Conservation (phyloP, 2,888 invertebrate species). For the Dicranocentrus wangi region DNA sequence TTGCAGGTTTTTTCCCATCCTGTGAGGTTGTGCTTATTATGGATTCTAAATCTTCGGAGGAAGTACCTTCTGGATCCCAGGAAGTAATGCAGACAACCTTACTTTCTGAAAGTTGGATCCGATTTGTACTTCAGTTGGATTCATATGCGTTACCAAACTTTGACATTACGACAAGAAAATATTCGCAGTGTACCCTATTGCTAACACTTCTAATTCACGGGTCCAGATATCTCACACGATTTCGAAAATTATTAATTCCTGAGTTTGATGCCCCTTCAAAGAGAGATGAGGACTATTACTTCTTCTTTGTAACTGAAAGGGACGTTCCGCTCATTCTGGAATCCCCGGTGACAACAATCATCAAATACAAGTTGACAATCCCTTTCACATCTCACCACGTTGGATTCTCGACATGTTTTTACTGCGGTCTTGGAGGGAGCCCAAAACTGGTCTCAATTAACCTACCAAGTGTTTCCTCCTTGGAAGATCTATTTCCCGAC, state of each 20-base stretch:
- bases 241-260: background rate
- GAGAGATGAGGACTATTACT: conserved; percentile 30
- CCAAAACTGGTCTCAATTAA: conserved; percentile 29
- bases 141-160: too few relatives aligned
- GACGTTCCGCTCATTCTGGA: background rate
- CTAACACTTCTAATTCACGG: background rate
- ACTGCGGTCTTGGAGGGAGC: background rate
- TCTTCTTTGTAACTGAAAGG: conserved; percentile 16
- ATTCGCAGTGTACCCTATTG: conserved; percentile 22
- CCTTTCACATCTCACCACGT: background rate
- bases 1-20: too few relatives aligned
- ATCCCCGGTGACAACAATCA: background rate
- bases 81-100: too few relatives aligned
- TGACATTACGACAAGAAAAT: too few relatives aligned
- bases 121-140: too few relatives aligned
- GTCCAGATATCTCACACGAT: background rate
- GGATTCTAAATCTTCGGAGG: too few relatives aligned
- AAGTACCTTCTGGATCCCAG: too few relatives aligned
- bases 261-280: conserved; percentile 7
- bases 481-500: conserved; percentile 36
- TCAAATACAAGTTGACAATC: conserved; percentile 41
- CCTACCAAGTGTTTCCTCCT: background rate
- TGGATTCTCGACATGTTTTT: conserved; percentile 33
- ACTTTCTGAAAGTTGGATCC: too few relatives aligned
- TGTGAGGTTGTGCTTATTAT: too few relatives aligned